Conservation (phyloP, 2,888 invertebrate genomes). For the Sialis lutaria region DNA sequence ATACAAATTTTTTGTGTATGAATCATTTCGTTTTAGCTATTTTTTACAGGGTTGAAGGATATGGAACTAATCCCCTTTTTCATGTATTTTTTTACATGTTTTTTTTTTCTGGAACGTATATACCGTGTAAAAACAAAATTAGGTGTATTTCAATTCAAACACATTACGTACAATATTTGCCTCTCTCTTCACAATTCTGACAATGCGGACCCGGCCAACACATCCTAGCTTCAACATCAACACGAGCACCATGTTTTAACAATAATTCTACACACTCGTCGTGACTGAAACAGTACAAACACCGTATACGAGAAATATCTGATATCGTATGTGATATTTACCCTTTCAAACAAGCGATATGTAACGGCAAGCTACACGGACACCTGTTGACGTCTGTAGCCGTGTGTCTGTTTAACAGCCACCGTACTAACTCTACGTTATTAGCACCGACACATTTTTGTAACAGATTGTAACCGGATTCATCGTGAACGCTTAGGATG, state of each 20-base stretch:
- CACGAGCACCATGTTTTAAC: conserved; percentile 48
- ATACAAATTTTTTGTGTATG: too few relatives aligned
- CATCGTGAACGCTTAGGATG: conserved; percentile 45
- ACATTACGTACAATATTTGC: conserved; percentile 34
- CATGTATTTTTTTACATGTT: too few relatives aligned
- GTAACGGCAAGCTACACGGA: conserved; percentile 56
- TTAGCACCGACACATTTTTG: conserved; percentile 58
- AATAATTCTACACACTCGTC: conserved; percentile 50
- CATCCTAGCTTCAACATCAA: conserved; percentile 54
- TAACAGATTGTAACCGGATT: conserved; percentile 49
- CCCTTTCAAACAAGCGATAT: conserved; percentile 56
- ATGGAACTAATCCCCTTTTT: too few relatives aligned
- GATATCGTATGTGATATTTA: conserved; percentile 14
- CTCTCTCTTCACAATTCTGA: conserved; percentile 49
- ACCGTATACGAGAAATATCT: background rate
- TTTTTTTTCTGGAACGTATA: too few relatives aligned
- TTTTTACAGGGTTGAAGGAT: too few relatives aligned
- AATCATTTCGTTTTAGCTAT: too few relatives aligned
- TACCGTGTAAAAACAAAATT: too few relatives aligned
- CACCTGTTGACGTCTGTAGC: conserved; percentile 47
- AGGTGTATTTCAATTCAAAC: conserved; percentile 1
- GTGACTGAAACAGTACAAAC: conserved; percentile 24
- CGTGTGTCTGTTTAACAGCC: conserved; percentile 42
- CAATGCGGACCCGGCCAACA: conserved; percentile 59
- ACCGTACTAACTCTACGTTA: conserved; percentile 49